phyloP scores from a whole-genome alignment of 2,888 invertebrate genomes.

The Acleris holmiana region DNA sequence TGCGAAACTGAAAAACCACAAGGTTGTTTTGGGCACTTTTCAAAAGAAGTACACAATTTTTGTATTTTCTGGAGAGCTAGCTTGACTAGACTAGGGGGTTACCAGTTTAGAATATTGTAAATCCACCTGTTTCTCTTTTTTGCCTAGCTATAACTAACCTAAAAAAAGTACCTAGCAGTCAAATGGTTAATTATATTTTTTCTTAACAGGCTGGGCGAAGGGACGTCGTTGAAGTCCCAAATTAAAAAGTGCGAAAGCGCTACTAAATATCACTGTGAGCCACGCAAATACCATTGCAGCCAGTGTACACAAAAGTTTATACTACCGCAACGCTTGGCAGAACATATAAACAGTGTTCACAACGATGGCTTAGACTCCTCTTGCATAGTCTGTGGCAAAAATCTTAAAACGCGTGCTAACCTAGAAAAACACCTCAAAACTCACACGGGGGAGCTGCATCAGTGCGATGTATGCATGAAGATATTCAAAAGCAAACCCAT shows the following conservation, averaged over 20 bases:
- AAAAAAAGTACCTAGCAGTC: too few species aligned
- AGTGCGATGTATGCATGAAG: slow-evolving; percentile 47
- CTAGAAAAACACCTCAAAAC: slow-evolving; percentile 48
- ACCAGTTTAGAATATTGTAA: too few species aligned
- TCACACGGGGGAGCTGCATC: slow-evolving; percentile 47
- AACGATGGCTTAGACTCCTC: slow-evolving; percentile 39
- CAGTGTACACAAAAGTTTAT: slow-evolving; percentile 49
- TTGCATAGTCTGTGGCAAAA: slow-evolving; percentile 49
- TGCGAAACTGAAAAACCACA: too few species aligned
- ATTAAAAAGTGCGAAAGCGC: slow-evolving; percentile 16
- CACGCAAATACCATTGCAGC: slow-evolving; percentile 49
- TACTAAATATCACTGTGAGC: slow-evolving; percentile 39
- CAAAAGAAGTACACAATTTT: too few species aligned
- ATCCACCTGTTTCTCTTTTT: too few species aligned
- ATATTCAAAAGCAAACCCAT: slow-evolving; percentile 48
- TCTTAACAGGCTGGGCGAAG: slow-evolving; percentile 42
- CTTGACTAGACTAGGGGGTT: too few species aligned
- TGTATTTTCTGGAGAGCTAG: too few species aligned
- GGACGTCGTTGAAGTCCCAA: slow-evolving; percentile 42
- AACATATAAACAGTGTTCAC: slow-evolving; percentile 47
- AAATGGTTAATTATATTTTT: too few species aligned
- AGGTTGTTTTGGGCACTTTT: too few species aligned
- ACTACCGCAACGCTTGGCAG: slow-evolving; percentile 44
- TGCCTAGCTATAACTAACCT: too few species aligned
- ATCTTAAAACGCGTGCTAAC: slow-evolving; percentile 44